Evolutionary conservation across 2,113 vertebrate genomes (phyloP), one percentile per base, ranked within the genome.

Genomic region (Larimichthys crocea): DNA sequence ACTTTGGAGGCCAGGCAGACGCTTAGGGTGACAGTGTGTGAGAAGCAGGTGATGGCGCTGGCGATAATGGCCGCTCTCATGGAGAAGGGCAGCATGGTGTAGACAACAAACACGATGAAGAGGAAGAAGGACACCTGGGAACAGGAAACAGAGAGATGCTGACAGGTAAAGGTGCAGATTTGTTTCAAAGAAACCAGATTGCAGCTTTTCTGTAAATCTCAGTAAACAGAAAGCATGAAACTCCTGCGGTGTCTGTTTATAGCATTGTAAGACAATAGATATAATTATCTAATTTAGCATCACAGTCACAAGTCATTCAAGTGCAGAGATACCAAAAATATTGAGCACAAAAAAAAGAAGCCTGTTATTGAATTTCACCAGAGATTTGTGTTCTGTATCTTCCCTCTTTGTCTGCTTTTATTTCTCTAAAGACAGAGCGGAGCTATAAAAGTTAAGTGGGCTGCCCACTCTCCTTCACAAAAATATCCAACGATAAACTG

Each of bases 1-100:
- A 92, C 84, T 11, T 92, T 87, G 0, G 96, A 85, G 16, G 97
- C 96, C 78, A 99, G 93, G 82, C 95, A 98, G 93, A 96, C 46
- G 35, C 96, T 98, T 74, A 99, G 96, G 91, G 98, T 97, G 55
- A 98, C 83, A 3, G 97, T 99, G 94, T 99, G 98, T 3, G 98
- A 99, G 0, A 96, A 92, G 73, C 97, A 96, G 78, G 98, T 99
- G 92, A 99, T 77, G 71, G 96, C 85, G 0, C 98, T 98, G 94
- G 98, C 97, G 0, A 99, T 95, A 81, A 99, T 91, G 76, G 98
- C 98, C 0, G 96, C 97, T 76, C 96, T 93, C 98, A 99, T 99
- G 92, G 96, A 97, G 96, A 99, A 99, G 65, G 98, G 97, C 89
- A 99, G 96, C 98, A 99, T 99, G 90, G 98, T 99, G 94, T 99